Evolutionary conservation across 2,888 invertebrate genomes (phyloP).

Genomic region (Microctonus aethiopoides): DNA sequence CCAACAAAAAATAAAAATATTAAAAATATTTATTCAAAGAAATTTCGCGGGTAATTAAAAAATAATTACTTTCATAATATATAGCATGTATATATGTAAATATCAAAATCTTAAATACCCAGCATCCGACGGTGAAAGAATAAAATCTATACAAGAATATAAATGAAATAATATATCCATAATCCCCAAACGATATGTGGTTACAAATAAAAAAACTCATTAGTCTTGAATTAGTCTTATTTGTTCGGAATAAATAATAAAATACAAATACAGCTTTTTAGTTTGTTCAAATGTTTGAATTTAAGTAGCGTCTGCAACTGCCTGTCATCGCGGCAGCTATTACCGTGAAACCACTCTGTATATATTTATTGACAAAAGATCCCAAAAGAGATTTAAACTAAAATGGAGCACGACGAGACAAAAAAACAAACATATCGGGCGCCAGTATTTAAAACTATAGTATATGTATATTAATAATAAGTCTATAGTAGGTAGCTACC

Average conservation of each 20-base stretch:
- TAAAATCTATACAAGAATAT: background rate
- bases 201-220: slow-evolving; percentile 39
- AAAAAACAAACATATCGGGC: background rate
- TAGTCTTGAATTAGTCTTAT: slow-evolving; percentile 65
- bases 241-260: slow-evolving; percentile 56
- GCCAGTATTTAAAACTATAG: background rate
- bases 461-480: background rate
- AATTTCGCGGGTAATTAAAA: background rate
- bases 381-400: slow-evolving; percentile 44
- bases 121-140: background rate
- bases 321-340: background rate
- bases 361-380: slow-evolving; percentile 39
- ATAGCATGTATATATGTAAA: background rate
- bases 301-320: background rate
- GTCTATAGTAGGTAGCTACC: too few relatives aligned
- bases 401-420: slow-evolving; percentile 42
- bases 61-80: background rate
- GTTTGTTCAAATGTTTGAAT: background rate
- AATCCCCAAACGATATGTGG: background rate
- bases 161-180: background rate
- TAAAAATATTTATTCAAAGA: slow-evolving; percentile 2
- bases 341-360: background rate
- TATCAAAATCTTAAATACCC: background rate
- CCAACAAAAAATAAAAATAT: background rate
- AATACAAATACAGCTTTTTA: slow-evolving; percentile 49